phyloP scores from a whole-genome alignment of 2,113 vertebrate species.

The Pteronura brasiliensis region DNA sequence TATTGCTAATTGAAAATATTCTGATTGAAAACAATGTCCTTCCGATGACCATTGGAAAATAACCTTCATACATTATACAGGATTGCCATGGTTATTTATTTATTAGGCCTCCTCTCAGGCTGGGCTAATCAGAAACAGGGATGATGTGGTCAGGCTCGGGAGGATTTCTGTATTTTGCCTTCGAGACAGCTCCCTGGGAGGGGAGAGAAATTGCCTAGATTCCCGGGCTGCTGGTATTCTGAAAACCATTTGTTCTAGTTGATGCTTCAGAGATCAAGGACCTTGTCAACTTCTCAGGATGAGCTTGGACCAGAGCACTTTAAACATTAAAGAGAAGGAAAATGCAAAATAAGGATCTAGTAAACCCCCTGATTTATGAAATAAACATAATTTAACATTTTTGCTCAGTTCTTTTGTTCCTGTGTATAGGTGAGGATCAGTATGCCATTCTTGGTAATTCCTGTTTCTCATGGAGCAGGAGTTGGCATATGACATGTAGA shows the following conservation, averaged over 20 bases:
- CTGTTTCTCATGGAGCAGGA: neutral
- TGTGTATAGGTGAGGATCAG: neutral
- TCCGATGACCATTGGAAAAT: constrained; percentile 60
- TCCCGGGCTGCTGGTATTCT: neutral
- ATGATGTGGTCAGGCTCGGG: neutral
- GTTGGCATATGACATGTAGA: neutral
- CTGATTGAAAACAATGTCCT: constrained; percentile 49
- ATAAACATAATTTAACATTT: neutral
- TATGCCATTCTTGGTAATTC: neutral
- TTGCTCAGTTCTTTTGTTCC: neutral
- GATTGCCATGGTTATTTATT: constrained; percentile 68
- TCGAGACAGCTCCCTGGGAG: neutral
- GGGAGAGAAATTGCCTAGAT: constrained; percentile 25
- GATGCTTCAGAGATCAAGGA: constrained; percentile 34
- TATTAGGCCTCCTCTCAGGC: constrained; percentile 44
- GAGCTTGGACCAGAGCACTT: neutral
- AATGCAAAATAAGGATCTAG: neutral
- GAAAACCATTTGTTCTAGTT: constrained; percentile 44
- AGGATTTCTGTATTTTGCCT: constrained; percentile 12
- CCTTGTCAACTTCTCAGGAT: neutral
- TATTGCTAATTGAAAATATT: constrained; percentile 64
- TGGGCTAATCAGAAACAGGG: constrained; percentile 10
- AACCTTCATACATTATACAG: constrained; percentile 66
- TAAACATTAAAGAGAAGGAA: neutral
- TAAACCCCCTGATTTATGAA: neutral